Conservation (phyloP, 92 coral and sea anemone genomes). For the Desmophyllum pertusum region DNA sequence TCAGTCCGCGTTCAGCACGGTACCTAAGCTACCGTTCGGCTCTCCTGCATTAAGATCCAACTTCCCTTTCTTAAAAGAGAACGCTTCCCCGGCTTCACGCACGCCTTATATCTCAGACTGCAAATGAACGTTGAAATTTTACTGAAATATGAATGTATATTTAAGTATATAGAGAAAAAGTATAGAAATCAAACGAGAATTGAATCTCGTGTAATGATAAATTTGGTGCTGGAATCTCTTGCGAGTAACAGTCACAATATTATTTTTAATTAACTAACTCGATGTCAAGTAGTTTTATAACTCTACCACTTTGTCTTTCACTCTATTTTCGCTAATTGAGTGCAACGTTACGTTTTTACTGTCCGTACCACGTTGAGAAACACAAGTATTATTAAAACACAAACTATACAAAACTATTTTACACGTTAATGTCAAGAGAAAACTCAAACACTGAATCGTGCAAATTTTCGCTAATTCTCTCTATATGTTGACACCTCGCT, state of each 20-base stretch:
- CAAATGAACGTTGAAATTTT: constrained; percentile 14
- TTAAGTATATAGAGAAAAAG: not conserved
- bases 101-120: constrained; percentile 33
- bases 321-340: not conserved
- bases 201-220: not conserved
- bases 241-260: not conserved
- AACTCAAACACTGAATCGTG: not conserved
- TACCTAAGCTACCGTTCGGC: constrained; percentile 32
- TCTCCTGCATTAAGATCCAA: constrained; percentile 14
- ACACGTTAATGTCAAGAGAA: not conserved
- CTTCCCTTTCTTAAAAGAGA: constrained; percentile 39
- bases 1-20: constrained; percentile 42
- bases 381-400: not conserved
- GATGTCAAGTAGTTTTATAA: not conserved
- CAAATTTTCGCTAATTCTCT: not conserved
- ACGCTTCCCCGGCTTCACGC: constrained; percentile 17
- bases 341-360: not conserved
- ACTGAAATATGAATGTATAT: constrained; percentile 9
- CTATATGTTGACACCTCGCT: constrained; percentile 14
- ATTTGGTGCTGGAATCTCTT: constrained; percentile 10
- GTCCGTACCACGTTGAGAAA: not conserved
- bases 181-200: not conserved
- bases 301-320: not conserved
- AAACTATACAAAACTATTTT: not conserved
- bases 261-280: not conserved